These are phyloP conservation scores for Vannuccia rotundouncinata DNA, from an alignment of 2,888 invertebrate genomes.

Conservation along the genomic window DNA sequence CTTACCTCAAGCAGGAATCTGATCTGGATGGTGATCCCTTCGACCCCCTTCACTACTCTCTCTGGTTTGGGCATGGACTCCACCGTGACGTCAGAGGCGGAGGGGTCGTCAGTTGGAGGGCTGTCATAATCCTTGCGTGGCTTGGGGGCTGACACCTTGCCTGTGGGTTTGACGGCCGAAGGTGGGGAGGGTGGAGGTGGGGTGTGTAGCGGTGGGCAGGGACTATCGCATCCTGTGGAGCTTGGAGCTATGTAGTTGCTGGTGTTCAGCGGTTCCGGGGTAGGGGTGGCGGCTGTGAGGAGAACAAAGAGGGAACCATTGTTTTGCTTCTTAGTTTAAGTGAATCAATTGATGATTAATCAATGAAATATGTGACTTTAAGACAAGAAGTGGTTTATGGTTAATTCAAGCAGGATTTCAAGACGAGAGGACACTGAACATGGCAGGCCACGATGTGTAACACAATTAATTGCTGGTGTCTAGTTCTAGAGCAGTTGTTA, in stretches of 20 bases:
- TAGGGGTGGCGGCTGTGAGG: no score
- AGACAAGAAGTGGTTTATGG: no score
- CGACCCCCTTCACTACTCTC: conserved; percentile 16
- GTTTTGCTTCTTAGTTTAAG: no score
- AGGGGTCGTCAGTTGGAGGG: neutral
- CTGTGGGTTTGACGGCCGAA: neutral
- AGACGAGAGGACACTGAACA: no score
- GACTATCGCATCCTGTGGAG: neutral
- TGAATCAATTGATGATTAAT: no score
- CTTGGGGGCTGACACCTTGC: neutral
- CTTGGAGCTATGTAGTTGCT: neutral
- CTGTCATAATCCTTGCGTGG: neutral
- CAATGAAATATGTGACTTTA: no score
- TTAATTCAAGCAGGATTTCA: no score
- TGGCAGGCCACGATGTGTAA: no score
- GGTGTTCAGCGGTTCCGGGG: no score
- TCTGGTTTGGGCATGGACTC: neutral
- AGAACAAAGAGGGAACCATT: no score
- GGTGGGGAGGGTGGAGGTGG: neutral
- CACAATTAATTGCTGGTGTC: no score
- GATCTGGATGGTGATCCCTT: conserved; percentile 20
- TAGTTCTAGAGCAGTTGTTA: no score
- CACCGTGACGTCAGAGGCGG: neutral
- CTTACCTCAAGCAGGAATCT: conserved; percentile 24
- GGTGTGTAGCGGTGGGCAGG: neutral